Percentiles rank a stretch among this genome's conserved stretches.
Evolutionary conservation across 2,797 vertebrate genomes (phyloP).

Genomic region (Ctenopoma multispine): DNA sequence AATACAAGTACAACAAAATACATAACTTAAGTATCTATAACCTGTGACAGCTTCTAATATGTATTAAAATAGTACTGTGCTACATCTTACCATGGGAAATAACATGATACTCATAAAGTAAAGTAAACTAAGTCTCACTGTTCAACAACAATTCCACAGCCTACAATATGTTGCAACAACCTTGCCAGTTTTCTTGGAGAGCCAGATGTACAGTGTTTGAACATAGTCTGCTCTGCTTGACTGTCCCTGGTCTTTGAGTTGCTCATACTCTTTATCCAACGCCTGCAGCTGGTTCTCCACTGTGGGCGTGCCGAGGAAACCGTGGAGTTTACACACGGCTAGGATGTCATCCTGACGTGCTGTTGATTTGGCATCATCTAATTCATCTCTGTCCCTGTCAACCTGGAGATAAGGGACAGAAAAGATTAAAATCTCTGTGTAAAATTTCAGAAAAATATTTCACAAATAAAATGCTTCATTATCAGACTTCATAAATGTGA

Average conservation of each 20-base stretch:
- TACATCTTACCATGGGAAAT: background rate
- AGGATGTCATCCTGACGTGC: slow-evolving; percentile 79
- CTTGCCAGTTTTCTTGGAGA: slow-evolving; percentile 78
- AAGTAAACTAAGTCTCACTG: background rate
- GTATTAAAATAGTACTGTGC: background rate
- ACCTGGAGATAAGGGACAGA: slow-evolving; percentile 41
- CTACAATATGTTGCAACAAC: slow-evolving; percentile 37
- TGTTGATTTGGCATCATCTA: slow-evolving; percentile 68
- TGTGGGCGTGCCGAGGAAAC: slow-evolving; percentile 69
- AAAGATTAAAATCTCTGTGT: background rate
- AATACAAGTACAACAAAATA: background rate
- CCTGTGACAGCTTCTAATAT: background rate
- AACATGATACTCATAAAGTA: background rate
- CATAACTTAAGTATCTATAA: background rate
- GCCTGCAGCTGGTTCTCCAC: slow-evolving; percentile 80
- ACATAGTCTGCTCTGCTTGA: slow-evolving; percentile 78
- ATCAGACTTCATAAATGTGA: background rate
- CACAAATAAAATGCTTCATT: background rate
- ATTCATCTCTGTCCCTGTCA: slow-evolving; percentile 56
- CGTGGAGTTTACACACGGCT: slow-evolving; percentile 81
- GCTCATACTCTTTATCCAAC: slow-evolving; percentile 78
- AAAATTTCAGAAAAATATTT: too few relatives aligned
- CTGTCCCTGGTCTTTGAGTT: slow-evolving; percentile 79
- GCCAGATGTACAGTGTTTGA: slow-evolving; percentile 81
- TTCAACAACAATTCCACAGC: background rate